Evolutionary conservation across 2,113 vertebrate species (phyloP).

Genomic region (Anthoscopus minutus): DNA sequence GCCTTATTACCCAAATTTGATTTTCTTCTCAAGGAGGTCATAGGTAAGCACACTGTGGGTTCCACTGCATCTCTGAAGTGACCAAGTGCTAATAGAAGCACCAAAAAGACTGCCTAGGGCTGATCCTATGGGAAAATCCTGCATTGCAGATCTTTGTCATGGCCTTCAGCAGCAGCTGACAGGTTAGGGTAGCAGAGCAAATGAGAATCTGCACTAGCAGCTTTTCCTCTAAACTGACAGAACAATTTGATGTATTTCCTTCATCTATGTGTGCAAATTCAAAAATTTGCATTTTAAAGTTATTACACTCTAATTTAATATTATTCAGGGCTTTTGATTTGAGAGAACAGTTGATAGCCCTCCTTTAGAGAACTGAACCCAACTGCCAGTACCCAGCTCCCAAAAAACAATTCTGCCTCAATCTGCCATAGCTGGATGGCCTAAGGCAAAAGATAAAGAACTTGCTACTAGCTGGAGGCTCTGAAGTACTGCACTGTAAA

Average conservation of each 20-base stretch:
- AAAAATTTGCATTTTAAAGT: not conserved
- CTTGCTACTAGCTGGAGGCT: not conserved
- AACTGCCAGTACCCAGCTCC: not conserved
- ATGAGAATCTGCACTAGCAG: not conserved
- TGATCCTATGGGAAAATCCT: not conserved
- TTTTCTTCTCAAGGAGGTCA: not conserved
- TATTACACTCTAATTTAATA: not conserved
- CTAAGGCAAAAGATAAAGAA: not conserved
- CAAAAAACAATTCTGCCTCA: not conserved
- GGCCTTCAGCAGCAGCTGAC: not conserved
- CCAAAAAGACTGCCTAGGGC: not conserved
- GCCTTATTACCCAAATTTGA: not conserved
- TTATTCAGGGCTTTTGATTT: not conserved
- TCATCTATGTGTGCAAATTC: not conserved
- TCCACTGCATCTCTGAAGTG: not conserved
- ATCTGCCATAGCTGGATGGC: not conserved
- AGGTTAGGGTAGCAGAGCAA: not conserved
- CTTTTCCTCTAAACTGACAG: not conserved
- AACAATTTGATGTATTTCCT: not conserved
- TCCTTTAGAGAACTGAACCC: not conserved
- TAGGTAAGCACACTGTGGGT: not conserved
- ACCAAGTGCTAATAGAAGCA: not conserved
- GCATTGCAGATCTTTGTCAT: rapidly evolving
- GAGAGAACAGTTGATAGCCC: not conserved
- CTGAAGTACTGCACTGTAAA: not conserved